Percentiles rank a stretch among this genome's conserved stretches.
Evolutionary conservation across 2,888 invertebrate genomes (phyloP).

Genomic region (Slavum lentiscoides): DNA sequence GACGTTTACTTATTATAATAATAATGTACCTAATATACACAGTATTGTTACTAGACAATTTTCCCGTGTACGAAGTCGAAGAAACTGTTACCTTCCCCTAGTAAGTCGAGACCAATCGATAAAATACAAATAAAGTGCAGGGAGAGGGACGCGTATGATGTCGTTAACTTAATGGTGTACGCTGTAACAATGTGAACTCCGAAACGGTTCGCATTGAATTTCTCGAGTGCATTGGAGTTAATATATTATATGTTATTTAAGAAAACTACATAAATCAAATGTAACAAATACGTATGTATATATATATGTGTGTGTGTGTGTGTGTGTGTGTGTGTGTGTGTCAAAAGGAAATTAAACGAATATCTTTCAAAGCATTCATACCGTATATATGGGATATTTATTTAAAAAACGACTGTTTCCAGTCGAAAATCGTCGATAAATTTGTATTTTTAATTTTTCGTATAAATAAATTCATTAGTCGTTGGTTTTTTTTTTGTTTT

Average conservation of each 20-base stretch:
- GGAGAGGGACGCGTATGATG: not conserved
- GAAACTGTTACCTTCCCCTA: not conserved
- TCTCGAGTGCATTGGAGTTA: not conserved
- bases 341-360: no score
- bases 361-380: no score
- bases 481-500: no score
- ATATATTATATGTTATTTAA: not conserved
- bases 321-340: no score
- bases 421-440: no score
- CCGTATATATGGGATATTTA: no score
- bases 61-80: not conserved
- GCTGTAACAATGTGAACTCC: not conserved
- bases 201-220: slow-evolving; percentile 13
- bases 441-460: no score
- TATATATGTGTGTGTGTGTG: no score
- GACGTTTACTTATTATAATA: not conserved
- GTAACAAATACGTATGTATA: not conserved
- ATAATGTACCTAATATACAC: no score
- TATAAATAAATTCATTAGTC: no score
- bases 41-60: not conserved
- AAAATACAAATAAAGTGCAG: slow-evolving; percentile 15
- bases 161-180: slow-evolving; percentile 40
- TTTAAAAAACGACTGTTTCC: no score
- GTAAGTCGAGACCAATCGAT: slow-evolving; percentile 36
- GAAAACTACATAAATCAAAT: not conserved